These are phyloP conservation scores for Lasioglossum leucozonium DNA, from an alignment of 2,888 invertebrate genomes.

Conservation along the genomic window DNA sequence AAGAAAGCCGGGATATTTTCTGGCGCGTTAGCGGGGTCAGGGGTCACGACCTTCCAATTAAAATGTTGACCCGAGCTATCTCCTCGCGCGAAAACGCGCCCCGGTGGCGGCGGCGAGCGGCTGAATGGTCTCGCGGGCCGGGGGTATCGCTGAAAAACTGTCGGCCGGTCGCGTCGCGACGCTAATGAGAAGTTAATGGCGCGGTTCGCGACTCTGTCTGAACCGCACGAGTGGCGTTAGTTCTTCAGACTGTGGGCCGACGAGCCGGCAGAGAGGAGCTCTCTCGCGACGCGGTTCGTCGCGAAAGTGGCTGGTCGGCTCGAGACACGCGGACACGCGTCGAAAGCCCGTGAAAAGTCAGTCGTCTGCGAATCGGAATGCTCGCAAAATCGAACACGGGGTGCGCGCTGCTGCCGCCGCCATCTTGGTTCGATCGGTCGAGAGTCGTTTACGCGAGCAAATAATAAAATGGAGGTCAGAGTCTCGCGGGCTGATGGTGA, in stretches of 20 bases:
- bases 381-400: neutral
- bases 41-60: constrained; percentile 57
- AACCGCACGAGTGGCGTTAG: constrained; percentile 61
- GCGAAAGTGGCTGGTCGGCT: constrained; percentile 25
- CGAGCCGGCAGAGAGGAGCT: constrained; percentile 60
- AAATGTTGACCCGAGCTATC: constrained; percentile 57
- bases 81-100: constrained; percentile 28
- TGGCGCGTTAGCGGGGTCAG: constrained; percentile 29
- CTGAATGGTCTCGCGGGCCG: constrained; percentile 25
- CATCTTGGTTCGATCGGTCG: neutral
- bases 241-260: constrained; percentile 65
- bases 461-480: constrained; percentile 20
- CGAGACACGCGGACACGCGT: neutral
- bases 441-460: neutral
- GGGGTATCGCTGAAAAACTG: constrained; percentile 40
- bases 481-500: constrained; percentile 4
- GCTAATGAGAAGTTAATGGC: constrained; percentile 78
- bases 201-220: constrained; percentile 60
- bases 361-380: neutral
- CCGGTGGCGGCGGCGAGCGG: constrained; percentile 22
- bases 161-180: constrained; percentile 38
- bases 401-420: too few species aligned
- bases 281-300: constrained; percentile 33
- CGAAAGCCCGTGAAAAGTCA: neutral
- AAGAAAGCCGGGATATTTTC: neutral